Evolutionary conservation across 1,140 invertebrate species (phyloP), one percentile per base, ranked within the genome.

Genomic region (Elymnias hypermnestra): DNA sequence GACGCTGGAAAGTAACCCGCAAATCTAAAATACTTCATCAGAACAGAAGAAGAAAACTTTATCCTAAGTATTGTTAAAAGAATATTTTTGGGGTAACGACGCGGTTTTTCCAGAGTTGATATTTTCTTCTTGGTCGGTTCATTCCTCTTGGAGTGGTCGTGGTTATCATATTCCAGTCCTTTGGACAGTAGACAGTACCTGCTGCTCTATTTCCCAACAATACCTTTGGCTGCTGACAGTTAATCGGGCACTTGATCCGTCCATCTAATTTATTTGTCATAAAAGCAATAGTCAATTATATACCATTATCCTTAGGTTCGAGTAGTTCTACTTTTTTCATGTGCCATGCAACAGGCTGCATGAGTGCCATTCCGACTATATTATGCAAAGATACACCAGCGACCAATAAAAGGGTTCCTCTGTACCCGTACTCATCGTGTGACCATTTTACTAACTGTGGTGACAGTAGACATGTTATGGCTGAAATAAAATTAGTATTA

Each of bases 301-400:
- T 58, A 68, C 68, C 68, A 12, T 29, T 51, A 35, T 62, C 54
- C 9, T 46, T 42, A 12, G 33, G 26, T 39, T 47, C 44, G 31
- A 42, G 31, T 39, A 73, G 41, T 51, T 72, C 57, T 22, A 68
- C 31, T 35, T 75, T 86, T 17, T 86, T 88, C 70, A 89, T 81
- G 53, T 93, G 91, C 88, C 89, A 89, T 40, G 88, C 86, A 0
- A 93, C 88, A 0, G 92, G 92, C 55, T 91, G 91, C 52, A 93
- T 83, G 0, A 92, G 59, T 8, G 87, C 59, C 28, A 89, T 86
- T 0, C 87, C 91, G 5, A 90, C 56, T 2, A 93, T 58, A 0
- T 86, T 84, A 54, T 93, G 87, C 0, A 89, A 72, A 29, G 88
- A 88, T 2, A 93, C 58, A 0, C 76, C 90, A 0, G 56, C 51